phyloP scores from a whole-genome alignment of 2,797 vertebrate species.

The Gephyroberyx darwinii region DNA sequence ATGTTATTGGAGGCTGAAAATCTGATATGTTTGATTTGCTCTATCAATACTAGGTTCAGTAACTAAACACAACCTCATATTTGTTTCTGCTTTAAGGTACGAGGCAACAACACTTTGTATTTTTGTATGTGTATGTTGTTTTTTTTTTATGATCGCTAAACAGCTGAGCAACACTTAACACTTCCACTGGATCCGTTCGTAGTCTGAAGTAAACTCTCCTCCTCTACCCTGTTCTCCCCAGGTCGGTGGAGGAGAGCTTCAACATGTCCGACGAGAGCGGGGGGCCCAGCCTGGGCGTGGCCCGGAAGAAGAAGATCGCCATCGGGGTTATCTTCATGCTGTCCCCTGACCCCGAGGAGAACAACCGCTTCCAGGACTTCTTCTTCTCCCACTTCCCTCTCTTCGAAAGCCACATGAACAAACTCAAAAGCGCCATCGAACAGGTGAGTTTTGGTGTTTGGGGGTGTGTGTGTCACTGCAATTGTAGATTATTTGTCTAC shows the following conservation, averaged over 20 bases:
- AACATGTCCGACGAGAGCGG: slow-evolving; percentile 97
- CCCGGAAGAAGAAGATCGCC: slow-evolving; percentile 97
- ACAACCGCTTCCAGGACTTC: slow-evolving; percentile 95
- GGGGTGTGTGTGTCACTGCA: not conserved
- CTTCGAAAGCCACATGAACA: slow-evolving; percentile 99
- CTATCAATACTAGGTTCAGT: too few relatives aligned
- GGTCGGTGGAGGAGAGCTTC: slow-evolving; percentile 99
- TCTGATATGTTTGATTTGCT: too few relatives aligned
- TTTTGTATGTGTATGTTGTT: too few relatives aligned
- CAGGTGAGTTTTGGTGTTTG: slow-evolving; percentile 82
- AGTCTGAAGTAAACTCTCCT: not conserved
- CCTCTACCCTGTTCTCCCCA: slow-evolving; percentile 52
- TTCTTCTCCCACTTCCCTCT: slow-evolving; percentile 99
- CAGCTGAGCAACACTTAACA: too few relatives aligned
- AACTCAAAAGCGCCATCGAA: slow-evolving; percentile 96
- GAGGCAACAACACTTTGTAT: too few relatives aligned
- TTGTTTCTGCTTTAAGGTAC: too few relatives aligned
- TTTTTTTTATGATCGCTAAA: too few relatives aligned
- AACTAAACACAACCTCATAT: too few relatives aligned
- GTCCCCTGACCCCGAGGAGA: slow-evolving; percentile 91
- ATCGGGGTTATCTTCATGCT: slow-evolving; percentile 97
- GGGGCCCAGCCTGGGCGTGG: slow-evolving; percentile 88
- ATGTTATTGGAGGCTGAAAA: too few relatives aligned
- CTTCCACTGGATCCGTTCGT: not conserved
- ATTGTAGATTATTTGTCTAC: not conserved